Percentiles rank a stretch among this genome's conserved stretches.
These are phyloP conservation scores for Silurus lanzhouensis DNA, from an alignment of 2,797 vertebrate genomes.

Conservation along the genomic window DNA sequence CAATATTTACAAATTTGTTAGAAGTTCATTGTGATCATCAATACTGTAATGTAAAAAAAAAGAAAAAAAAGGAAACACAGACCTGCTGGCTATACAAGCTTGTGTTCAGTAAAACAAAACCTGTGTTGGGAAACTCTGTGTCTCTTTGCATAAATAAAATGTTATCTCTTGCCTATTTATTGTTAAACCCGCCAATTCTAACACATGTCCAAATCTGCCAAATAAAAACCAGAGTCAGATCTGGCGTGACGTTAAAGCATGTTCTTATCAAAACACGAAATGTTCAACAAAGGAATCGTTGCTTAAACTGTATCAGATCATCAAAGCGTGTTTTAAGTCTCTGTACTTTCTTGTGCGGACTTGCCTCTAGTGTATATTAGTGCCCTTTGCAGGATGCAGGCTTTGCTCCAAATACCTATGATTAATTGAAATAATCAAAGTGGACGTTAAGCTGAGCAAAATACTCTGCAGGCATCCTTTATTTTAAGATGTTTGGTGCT, in stretches of 20 bases:
- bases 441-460: neutral
- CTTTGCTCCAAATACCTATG: neutral
- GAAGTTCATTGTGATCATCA: neutral
- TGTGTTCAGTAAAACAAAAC: no score
- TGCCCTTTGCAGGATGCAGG: neutral
- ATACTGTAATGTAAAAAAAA: neutral
- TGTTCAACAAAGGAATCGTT: neutral
- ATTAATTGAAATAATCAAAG: constrained; percentile 1
- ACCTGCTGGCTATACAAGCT: neutral
- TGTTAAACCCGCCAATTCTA: neutral
- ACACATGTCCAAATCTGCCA: neutral
- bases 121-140: constrained; percentile 41
- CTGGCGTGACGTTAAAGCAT: neutral
- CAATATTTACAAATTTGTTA: neutral
- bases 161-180: constrained; percentile 63
- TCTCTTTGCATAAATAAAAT: constrained; percentile 66
- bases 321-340: neutral
- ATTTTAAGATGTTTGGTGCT: neutral
- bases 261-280: neutral
- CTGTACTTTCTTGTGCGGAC: constrained; percentile 14
- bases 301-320: neutral
- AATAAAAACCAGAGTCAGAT: constrained; percentile 17
- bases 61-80: neutral
- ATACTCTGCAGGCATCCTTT: neutral
- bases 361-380: constrained; percentile 2